Evolutionary conservation across 2,113 vertebrate species (phyloP), one percentile per base, ranked within the genome.

Genomic region (Chelonoidis abingdonii): DNA sequence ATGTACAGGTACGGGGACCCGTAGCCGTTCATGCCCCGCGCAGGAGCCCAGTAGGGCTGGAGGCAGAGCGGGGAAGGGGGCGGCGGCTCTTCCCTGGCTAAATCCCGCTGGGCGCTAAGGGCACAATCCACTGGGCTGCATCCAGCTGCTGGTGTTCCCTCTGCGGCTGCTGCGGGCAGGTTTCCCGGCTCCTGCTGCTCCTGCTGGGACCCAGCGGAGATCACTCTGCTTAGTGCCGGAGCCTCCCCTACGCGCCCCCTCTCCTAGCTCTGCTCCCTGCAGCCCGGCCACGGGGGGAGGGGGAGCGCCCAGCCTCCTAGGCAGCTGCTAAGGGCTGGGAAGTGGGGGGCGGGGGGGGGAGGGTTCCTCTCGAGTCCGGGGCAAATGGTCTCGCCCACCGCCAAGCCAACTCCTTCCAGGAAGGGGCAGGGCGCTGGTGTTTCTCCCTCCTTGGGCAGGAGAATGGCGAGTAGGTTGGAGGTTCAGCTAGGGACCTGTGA

Each of bases 1-100:
- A 99, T 99, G 97, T 99, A 99, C 90, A 99, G 98, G 98, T 99
- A 99, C 10, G 99, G 99, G 44, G 99, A 99, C 83, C 99, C 99
- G 98, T 99, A 99, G 93, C 99, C 99, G 95, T 99, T 99, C 99
- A 99, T 99, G 89, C 95, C 96, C 89, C 47, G 41, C 81, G 65
- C 29, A 62, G 86, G 38, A 84, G 83, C 50, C 90, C 38, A 11
- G 94, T 52, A 62, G 5, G 72, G 69, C 53, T 17, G 50, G 56
- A 25, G 50, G 41, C 25, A 3, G 44, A n/a, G 41, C 9, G n/a
- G 22, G 57, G 29, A 19, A 25, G n/a, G 38, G 50, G 24, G 41
- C 62, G 49, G 3, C 3, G 53, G 53, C 53, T 54, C 21, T 54
- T 54, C 53, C 21, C 53, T 31, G 86, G n/a, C 59, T 14, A 25